Percentiles rank a stretch among this genome's conserved stretches.
Evolutionary conservation across 2,113 vertebrate genomes (phyloP).

Genomic region (Leuciscus idus): DNA sequence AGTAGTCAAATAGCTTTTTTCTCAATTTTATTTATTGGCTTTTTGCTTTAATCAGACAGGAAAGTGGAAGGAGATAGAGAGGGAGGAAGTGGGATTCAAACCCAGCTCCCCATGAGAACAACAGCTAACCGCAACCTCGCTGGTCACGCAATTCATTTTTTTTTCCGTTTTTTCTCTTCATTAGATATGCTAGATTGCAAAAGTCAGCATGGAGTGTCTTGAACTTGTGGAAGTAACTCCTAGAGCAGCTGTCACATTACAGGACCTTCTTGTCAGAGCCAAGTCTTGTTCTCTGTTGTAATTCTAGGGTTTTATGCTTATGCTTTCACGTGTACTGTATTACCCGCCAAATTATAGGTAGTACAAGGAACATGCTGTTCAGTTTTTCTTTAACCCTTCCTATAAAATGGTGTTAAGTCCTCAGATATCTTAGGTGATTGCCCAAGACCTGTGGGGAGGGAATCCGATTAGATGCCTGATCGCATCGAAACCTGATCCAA

Average conservation of each 20-base stretch:
- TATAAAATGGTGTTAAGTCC: constrained; percentile 21
- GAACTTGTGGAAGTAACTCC: not conserved
- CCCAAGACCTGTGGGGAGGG: constrained; percentile 5
- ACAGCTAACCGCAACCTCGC: not conserved
- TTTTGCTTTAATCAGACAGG: not conserved
- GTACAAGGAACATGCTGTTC: not conserved
- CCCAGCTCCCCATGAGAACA: not conserved
- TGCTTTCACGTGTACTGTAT: not conserved
- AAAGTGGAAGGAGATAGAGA: not conserved
- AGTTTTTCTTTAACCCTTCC: constrained; percentile 29
- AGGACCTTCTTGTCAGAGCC: not conserved
- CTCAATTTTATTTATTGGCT: not conserved
- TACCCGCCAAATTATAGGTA: not conserved
- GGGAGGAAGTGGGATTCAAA: not conserved
- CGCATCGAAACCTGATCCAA: not conserved
- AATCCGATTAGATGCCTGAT: constrained; percentile 33
- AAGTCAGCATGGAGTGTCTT: not conserved
- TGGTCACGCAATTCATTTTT: not conserved
- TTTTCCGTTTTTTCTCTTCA: not conserved
- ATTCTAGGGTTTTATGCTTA: not conserved
- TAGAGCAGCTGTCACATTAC: not conserved
- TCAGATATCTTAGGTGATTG: constrained; percentile 29
- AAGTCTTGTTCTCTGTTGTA: not conserved
- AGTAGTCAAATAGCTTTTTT: not conserved
- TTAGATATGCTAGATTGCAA: constrained; percentile 11